Percentiles rank a stretch among this genome's conserved stretches.
phyloP scores from a whole-genome alignment of 2,113 vertebrate species.

The Pampusana beccarii region DNA sequence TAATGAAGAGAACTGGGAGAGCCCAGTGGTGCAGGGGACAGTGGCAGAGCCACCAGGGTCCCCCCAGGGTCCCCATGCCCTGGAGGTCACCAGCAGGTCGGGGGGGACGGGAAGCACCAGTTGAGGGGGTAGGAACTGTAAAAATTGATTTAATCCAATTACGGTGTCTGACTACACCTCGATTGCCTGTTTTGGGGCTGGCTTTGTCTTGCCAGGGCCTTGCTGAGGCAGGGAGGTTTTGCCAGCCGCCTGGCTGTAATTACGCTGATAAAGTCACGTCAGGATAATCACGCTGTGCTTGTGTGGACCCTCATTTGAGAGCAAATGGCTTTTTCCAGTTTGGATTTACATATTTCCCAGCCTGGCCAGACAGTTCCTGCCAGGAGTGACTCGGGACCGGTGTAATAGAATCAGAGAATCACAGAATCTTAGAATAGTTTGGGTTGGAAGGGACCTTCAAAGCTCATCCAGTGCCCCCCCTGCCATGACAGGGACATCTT shows the following conservation, averaged over 20 bases:
- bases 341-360: not conserved
- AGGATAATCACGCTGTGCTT: accelerated
- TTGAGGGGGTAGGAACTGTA: not conserved
- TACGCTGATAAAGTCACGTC: not conserved
- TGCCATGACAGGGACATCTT: too few relatives aligned
- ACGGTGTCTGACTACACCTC: not conserved
- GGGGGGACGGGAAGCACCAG: not conserved
- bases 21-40: not conserved
- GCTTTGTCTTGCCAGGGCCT: not conserved
- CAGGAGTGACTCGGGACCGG: accelerated
- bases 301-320: accelerated
- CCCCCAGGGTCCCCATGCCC: not conserved
- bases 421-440: too few relatives aligned
- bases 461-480: too few relatives aligned
- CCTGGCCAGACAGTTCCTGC: not conserved
- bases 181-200: not conserved
- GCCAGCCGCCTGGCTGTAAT: not conserved
- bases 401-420: not conserved
- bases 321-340: not conserved
- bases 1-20: not conserved
- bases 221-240: not conserved
- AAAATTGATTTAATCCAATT: not conserved
- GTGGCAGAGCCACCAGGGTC: not conserved
- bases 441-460: too few relatives aligned
- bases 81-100: not conserved